Base-by-base conservation (phyloP, 2,888 invertebrate species). In the Heliconius charithonia region DNA sequence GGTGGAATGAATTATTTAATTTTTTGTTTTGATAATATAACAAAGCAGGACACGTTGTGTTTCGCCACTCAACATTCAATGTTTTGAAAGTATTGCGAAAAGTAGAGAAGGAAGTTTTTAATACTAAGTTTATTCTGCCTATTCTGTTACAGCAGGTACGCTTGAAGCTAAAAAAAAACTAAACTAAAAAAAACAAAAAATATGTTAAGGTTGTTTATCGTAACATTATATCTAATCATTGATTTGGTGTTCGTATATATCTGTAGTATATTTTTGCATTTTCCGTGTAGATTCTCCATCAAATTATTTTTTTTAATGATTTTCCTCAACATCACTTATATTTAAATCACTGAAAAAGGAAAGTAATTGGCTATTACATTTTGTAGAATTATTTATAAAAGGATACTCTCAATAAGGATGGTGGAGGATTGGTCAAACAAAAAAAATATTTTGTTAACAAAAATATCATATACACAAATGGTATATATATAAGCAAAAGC, bases 281-380 rank as follows among this genome's bases (percentile, higher is more conserved):
- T 41, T 41, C 25, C 10, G 10, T 69, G 6, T 19, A 27, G 41
- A 69, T 45, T 19, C 37, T 3, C 29, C 29, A 56, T 56, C n/a
- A 56, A 16, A 59, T 32, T 66, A 67, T 63, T 70, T 65, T 75
- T 66, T 77, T 75, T 75, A 72, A 78, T 69, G 79, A 74, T 70
- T 81, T 81, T 77, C 78, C 80, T 75, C 75, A 80, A 78, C 75
- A 80, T 72, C 67, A 75, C 66, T 71, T 67, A 66, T 69, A 81
- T 80, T 78, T 78, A 81, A 69, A 80, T 76, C 75, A 77, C 69
- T 75, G 77, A 69, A 75, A 56, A 72, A 70, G 75, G 65, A 79
- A 80, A 73, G 72, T 79, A 77, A 81, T 65, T 77, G 78, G 65
- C 80, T 72, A 80, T 81, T 80, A 80, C 70, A 77, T 77, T 79